Conservation (phyloP, 2,888 invertebrate species). For the Scotopteryx bipunctaria region DNA sequence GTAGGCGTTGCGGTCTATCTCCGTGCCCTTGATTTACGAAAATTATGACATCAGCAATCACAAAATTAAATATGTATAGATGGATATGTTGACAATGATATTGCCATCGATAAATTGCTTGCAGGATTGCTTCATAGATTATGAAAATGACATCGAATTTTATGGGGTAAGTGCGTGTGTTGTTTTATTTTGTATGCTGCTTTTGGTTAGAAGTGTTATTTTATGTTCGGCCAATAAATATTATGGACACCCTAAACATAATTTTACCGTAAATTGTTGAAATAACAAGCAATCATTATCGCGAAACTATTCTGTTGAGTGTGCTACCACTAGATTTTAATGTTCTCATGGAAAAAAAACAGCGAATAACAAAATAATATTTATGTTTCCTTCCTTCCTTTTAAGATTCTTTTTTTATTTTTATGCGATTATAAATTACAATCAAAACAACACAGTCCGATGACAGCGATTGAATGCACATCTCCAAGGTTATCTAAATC, state of each 20-base stretch:
- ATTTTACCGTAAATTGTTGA: conserved; percentile 18
- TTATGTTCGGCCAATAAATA: conserved; percentile 24
- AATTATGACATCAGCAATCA: conserved; percentile 34
- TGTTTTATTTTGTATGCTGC: background rate
- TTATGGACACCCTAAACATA: conserved; percentile 29
- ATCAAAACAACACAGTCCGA: conserved; percentile 19
- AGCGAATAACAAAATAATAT: background rate
- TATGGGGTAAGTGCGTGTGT: too few species aligned
- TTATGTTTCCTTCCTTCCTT: background rate
- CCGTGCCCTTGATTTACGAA: conserved; percentile 44
- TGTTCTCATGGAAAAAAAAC: background rate
- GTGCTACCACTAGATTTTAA: background rate
- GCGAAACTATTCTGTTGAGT: conserved; percentile 6
- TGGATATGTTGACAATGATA: background rate
- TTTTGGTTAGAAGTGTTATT: conserved; percentile 23
- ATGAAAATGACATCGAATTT: too few species aligned
- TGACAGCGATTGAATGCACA: conserved; percentile 28
- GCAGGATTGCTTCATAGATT: too few species aligned
- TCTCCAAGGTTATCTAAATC: conserved; percentile 55
- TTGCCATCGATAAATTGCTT: too few species aligned
- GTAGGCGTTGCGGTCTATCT: conserved; percentile 39
- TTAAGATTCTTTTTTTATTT: background rate
- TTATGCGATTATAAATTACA: background rate
- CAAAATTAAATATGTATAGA: background rate
- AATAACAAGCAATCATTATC: conserved; percentile 15